Evolutionary conservation across 2,113 vertebrate species (phyloP).

Genomic region (Prionailurus bengalensis): DNA sequence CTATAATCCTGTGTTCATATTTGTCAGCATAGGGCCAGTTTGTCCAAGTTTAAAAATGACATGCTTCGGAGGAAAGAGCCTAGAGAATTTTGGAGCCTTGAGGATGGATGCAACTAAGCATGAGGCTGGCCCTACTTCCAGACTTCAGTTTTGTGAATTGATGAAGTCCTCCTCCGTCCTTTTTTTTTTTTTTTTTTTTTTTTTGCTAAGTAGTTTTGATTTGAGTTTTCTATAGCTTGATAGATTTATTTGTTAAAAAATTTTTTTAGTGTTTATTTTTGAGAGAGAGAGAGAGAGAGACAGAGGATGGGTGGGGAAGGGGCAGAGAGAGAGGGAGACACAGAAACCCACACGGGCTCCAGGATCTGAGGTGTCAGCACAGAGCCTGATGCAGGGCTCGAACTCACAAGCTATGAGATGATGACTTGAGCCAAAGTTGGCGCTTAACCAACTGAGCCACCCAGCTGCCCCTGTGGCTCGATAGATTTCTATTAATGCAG

Average conservation of each 20-base stretch:
- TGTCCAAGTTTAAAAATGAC: not conserved
- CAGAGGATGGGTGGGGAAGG: no score
- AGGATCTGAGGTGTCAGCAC: no score
- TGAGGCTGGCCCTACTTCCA: not conserved
- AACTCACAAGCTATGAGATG: no score
- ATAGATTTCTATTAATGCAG: not conserved
- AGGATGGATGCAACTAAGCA: not conserved
- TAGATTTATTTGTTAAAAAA: not conserved
- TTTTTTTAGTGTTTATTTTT: no score
- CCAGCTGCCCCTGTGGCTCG: not conserved
- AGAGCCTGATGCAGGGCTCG: no score
- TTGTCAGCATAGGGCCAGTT: not conserved
- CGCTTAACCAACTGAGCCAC: no score
- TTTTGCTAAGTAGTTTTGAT: not conserved
- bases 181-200: not conserved
- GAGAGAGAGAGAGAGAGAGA: no score
- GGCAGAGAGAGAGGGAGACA: no score
- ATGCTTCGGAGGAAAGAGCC: not conserved
- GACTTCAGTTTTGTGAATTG: not conserved
- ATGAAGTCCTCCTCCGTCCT: not conserved
- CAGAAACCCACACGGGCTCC: no score
- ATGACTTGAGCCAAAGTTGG: no score
- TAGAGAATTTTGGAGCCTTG: not conserved
- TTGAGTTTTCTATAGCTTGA: slow-evolving; percentile 19
- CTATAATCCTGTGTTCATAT: not conserved